Conservation (phyloP, 2,797 vertebrate genomes). For the Sebastes trivittatus region DNA sequence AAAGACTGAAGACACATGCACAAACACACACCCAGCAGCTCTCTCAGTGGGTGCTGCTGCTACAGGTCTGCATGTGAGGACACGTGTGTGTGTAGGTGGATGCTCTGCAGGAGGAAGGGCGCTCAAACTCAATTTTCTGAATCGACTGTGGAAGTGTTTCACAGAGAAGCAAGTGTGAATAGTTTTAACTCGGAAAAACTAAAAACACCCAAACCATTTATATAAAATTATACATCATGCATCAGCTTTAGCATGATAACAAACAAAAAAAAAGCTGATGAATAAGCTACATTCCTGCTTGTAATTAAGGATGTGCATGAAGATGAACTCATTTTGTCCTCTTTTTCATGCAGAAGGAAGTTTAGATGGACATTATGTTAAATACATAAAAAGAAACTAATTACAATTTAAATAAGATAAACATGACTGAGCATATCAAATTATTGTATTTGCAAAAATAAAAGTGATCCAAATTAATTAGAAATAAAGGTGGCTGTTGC, state of each 20-base stretch:
- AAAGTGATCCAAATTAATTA: background rate
- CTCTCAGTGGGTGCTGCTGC: constrained; percentile 19
- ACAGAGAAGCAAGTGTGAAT: background rate
- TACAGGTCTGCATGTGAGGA: constrained; percentile 62
- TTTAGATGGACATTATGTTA: background rate
- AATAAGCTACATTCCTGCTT: background rate
- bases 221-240: background rate
- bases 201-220: background rate
- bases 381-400: background rate
- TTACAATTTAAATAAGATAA: background rate
- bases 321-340: background rate
- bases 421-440: background rate
- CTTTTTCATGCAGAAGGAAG: background rate
- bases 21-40: background rate
- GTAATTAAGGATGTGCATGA: background rate
- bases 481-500: background rate
- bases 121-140: constrained; percentile 40
- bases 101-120: constrained; percentile 15
- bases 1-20: background rate
- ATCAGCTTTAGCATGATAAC: background rate
- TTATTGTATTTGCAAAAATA: background rate
- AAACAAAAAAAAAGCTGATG: background rate
- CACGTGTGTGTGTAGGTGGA: constrained; percentile 58
- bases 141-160: constrained; percentile 22
- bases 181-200: background rate